phyloP scores from a whole-genome alignment of 2,888 invertebrate species.

The Uloborus plumipes region DNA sequence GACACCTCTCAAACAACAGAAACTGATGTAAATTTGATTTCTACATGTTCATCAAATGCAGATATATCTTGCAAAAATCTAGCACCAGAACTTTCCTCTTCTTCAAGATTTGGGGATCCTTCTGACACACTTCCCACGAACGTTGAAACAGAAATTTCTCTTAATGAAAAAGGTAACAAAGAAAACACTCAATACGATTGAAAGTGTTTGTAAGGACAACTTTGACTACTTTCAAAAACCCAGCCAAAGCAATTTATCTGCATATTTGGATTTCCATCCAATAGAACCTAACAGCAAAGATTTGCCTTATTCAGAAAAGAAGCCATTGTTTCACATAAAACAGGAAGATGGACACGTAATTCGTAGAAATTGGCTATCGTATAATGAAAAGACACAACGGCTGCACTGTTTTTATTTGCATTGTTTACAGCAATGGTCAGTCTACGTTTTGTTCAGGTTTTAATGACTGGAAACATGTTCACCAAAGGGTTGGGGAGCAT shows the following conservation, averaged over 20 bases:
- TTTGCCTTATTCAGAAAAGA: constrained; percentile 11
- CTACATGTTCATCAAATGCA: too few relatives aligned
- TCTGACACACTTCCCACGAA: not conserved
- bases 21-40: too few relatives aligned
- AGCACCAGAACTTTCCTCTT: too few relatives aligned
- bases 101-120: too few relatives aligned
- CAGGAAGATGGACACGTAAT: not conserved
- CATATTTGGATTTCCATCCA: constrained; percentile 3
- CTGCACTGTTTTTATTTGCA: constrained; percentile 4
- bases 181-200: not conserved
- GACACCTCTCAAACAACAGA: too few relatives aligned
- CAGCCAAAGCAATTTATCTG: not conserved
- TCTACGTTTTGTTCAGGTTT: constrained; percentile 9
- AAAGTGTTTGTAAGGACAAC: not conserved
- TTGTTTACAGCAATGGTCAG: not conserved
- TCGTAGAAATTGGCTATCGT: not conserved
- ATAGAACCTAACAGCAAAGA: not conserved
- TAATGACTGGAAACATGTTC: constrained; percentile 5
- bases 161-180: not conserved
- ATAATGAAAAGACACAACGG: constrained; percentile 1
- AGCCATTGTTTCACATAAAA: not conserved
- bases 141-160: not conserved
- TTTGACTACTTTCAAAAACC: not conserved
- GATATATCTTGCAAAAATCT: too few relatives aligned
- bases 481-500: constrained; percentile 4